These are phyloP conservation scores for Hirtodrosophila cameraria DNA, from an alignment of 2,888 invertebrate genomes.

Conservation along the genomic window DNA sequence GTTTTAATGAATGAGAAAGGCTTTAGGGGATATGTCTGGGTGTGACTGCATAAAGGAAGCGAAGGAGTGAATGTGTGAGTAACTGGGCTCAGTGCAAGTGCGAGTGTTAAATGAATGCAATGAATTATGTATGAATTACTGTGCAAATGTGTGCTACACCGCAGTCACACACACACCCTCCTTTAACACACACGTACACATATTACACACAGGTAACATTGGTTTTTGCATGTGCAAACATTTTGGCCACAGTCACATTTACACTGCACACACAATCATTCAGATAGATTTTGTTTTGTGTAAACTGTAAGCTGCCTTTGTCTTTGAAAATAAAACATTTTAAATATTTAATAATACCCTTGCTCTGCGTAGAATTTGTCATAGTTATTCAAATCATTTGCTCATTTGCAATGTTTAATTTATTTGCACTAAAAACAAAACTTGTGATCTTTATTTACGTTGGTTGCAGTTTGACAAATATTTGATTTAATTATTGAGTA, in stretches of 20 bases:
- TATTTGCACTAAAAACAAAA: slow-evolving; percentile 41
- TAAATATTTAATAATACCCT: slow-evolving; percentile 65
- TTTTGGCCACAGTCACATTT: slow-evolving; percentile 43
- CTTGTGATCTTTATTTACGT: slow-evolving; percentile 52
- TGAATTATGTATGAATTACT: slow-evolving; percentile 78
- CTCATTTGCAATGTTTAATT: slow-evolving; percentile 56
- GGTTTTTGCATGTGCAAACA: slow-evolving; percentile 51
- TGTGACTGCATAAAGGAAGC: slow-evolving; percentile 50
- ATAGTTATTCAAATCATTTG: slow-evolving; percentile 66
- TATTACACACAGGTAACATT: slow-evolving; percentile 54
- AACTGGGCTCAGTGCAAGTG: slow-evolving; percentile 27
- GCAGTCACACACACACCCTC: slow-evolving; percentile 28
- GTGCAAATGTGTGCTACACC: slow-evolving; percentile 58
- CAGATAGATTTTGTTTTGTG: slow-evolving; percentile 8
- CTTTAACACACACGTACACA: slow-evolving; percentile 5
- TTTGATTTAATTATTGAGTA: slow-evolving; percentile 50
- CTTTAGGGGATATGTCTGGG: slow-evolving; percentile 31
- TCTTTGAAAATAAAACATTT: slow-evolving; percentile 26
- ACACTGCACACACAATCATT: slow-evolving; percentile 13
- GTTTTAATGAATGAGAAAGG: slow-evolving; percentile 64
- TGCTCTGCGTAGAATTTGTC: slow-evolving; percentile 16
- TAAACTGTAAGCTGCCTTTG: slow-evolving; percentile 33
- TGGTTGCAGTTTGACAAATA: slow-evolving; percentile 18
- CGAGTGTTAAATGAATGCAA: slow-evolving; percentile 78
- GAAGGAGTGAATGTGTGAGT: slow-evolving; percentile 31